Conservation (phyloP, 2,797 vertebrate genomes). For the Acanthurus leucopareius region DNA sequence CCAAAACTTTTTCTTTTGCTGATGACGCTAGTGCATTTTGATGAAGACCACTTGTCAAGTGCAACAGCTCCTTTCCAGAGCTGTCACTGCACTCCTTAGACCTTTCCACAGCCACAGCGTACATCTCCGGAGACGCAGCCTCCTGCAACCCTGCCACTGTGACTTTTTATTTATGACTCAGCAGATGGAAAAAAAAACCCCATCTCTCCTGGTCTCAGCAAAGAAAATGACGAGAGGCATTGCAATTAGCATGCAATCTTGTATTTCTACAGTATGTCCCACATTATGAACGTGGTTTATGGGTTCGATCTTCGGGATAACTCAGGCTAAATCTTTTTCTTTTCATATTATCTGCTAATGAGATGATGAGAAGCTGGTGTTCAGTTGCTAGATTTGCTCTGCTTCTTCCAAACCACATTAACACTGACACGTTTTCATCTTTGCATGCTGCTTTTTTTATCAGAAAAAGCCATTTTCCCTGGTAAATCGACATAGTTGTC, state of each 20-base stretch:
- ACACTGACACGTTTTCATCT: background rate
- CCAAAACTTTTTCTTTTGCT: constrained; percentile 61
- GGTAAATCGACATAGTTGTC: background rate
- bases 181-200: constrained; percentile 23
- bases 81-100: constrained; percentile 55
- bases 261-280: background rate
- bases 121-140: constrained; percentile 14
- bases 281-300: background rate
- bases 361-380: background rate
- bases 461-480: background rate
- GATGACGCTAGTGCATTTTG: constrained; percentile 59
- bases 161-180: constrained; percentile 53
- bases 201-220: constrained; percentile 1
- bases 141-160: constrained; percentile 11
- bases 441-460: background rate
- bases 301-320: too few relatives aligned
- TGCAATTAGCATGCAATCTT: background rate
- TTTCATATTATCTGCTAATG: background rate
- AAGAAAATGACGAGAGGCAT: background rate
- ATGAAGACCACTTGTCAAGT: constrained; percentile 72
- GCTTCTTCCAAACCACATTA: background rate
- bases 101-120: constrained; percentile 25
- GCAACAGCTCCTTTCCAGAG: constrained; percentile 58
- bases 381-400: too few relatives aligned
- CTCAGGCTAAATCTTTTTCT: background rate